Percentiles rank a stretch among this genome's conserved stretches.
phyloP scores from a whole-genome alignment of 2,113 vertebrate genomes.

The Coreoperca whiteheadi region DNA sequence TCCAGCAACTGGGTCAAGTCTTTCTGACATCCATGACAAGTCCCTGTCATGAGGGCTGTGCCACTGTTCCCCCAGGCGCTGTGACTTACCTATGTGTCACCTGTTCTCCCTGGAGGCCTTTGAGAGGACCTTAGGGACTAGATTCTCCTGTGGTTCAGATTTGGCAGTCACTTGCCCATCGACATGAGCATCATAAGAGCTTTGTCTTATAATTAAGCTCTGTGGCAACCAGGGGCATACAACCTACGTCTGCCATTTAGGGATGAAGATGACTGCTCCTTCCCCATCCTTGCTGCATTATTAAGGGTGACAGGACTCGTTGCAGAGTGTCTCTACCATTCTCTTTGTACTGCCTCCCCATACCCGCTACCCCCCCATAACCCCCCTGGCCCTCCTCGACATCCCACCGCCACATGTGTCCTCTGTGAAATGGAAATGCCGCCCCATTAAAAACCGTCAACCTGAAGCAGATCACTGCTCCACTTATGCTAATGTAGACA shows the following conservation, averaged over 20 bases:
- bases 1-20: conserved; percentile 75
- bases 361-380: neutral
- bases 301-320: conserved; percentile 75
- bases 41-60: conserved; percentile 47
- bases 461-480: conserved; percentile 76
- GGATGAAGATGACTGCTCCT: conserved; percentile 59
- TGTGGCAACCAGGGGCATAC: conserved; percentile 24
- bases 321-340: conserved; percentile 77
- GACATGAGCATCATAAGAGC: too few relatives aligned
- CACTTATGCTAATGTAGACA: conserved; percentile 86
- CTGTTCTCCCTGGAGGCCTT: conserved; percentile 41
- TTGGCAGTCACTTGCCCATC: neutral
- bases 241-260: conserved; percentile 58
- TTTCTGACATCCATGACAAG: conserved; percentile 70
- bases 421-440: conserved; percentile 86
- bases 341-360: conserved; percentile 75
- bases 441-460: conserved; percentile 81
- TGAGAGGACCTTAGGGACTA: conserved; percentile 26
- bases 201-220: conserved; percentile 60
- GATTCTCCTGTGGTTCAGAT: conserved; percentile 30
- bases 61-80: conserved; percentile 58
- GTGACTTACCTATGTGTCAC: conserved; percentile 59
- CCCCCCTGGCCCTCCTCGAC: conserved; percentile 39
- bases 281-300: conserved; percentile 67
- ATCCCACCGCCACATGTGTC: conserved; percentile 75